phyloP scores from a whole-genome alignment of 2,113 vertebrate genomes.

The Brachirus orientalis region DNA sequence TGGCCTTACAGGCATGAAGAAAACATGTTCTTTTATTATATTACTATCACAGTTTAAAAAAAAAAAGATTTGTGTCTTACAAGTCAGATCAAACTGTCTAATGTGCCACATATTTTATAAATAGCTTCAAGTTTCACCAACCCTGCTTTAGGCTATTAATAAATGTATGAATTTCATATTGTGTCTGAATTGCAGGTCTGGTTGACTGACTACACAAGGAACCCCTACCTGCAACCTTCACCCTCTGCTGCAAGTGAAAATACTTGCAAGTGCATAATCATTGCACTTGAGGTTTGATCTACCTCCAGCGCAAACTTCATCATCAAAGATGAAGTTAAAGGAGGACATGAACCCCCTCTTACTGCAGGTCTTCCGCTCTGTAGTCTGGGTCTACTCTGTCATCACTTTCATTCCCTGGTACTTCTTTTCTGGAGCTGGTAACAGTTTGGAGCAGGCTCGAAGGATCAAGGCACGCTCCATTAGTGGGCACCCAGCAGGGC shows the following conservation, averaged over 20 bases:
- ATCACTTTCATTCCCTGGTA: slow-evolving; percentile 95
- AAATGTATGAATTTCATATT: slow-evolving; percentile 6
- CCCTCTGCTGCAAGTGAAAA: slow-evolving; percentile 3
- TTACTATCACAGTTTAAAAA: too few relatives aligned
- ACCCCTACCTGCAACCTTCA: background rate
- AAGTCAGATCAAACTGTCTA: too few relatives aligned
- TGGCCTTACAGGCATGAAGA: too few relatives aligned
- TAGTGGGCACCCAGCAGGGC: slow-evolving; percentile 81
- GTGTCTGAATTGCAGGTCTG: slow-evolving; percentile 51
- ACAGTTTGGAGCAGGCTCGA: slow-evolving; percentile 83
- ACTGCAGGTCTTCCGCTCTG: slow-evolving; percentile 90
- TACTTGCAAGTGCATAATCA: slow-evolving; percentile 1
- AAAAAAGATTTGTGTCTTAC: too few relatives aligned
- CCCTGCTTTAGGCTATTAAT: too few relatives aligned
- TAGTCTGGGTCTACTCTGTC: slow-evolving; percentile 89
- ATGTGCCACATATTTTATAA: too few relatives aligned
- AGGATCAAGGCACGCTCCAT: slow-evolving; percentile 88
- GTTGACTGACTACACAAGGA: slow-evolving; percentile 16
- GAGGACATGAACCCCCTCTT: slow-evolving; percentile 93
- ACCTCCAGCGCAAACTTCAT: slow-evolving; percentile 24
- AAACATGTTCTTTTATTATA: too few relatives aligned
- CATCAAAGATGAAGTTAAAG: slow-evolving; percentile 90
- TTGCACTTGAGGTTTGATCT: slow-evolving; percentile 5
- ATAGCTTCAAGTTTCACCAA: too few relatives aligned
- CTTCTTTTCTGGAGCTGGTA: slow-evolving; percentile 88